Percentiles rank a stretch among this genome's conserved stretches.
Conservation (phyloP, 2,113 vertebrate genomes). For the Cephalopterus ornatus region DNA sequence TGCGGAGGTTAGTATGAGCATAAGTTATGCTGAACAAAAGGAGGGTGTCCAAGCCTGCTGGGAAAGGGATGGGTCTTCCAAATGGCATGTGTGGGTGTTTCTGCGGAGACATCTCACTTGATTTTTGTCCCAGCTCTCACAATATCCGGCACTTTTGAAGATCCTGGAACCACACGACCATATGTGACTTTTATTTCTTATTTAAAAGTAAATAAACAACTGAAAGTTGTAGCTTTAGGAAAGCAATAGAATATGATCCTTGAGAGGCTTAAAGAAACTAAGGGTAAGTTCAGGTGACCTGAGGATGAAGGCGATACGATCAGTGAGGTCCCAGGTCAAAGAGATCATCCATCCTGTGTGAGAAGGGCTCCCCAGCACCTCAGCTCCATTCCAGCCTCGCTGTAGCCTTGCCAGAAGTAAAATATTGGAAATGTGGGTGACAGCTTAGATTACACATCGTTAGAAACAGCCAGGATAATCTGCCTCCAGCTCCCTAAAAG, state of each 20-base stretch:
- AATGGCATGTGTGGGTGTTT: neutral
- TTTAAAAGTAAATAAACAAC: neutral
- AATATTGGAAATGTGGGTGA: constrained; percentile 30
- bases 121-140: neutral
- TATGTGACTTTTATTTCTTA: neutral
- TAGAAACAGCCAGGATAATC: constrained; percentile 24
- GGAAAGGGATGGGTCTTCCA: neutral
- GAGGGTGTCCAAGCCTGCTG: neutral
- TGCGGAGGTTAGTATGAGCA: neutral
- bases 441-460: constrained; percentile 22
- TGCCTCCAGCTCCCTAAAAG: neutral
- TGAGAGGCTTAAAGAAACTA: neutral
- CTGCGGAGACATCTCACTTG: fast-evolving
- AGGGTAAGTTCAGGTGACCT: neutral
- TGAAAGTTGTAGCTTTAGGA: neutral
- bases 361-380: neutral
- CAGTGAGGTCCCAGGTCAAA: neutral
- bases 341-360: fast-evolving
- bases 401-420: neutral
- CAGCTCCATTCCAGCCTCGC: neutral
- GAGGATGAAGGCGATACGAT: neutral
- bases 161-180: neutral
- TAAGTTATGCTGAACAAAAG: neutral
- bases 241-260: neutral
- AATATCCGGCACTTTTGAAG: neutral